phyloP scores from a whole-genome alignment of 2,113 vertebrate genomes.

The Enhydra lutris region DNA sequence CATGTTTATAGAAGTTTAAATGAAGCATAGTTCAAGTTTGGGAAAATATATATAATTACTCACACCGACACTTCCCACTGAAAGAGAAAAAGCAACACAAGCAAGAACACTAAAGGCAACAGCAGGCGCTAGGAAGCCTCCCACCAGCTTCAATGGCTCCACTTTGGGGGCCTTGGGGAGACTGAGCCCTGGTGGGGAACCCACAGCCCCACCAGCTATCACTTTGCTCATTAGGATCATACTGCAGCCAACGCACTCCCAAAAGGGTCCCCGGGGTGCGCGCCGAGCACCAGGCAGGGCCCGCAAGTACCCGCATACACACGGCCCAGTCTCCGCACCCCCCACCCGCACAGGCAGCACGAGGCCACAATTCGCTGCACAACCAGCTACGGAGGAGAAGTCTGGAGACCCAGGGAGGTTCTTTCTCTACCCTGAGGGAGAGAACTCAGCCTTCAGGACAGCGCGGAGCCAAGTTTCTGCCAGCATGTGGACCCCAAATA shows the following conservation, averaged over 20 bases:
- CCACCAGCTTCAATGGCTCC: conserved; percentile 42
- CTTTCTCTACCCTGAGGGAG: not conserved
- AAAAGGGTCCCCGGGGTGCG: not conserved
- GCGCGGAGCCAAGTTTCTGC: not conserved
- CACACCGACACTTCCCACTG: conserved; percentile 76
- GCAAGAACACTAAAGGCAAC: conserved; percentile 64
- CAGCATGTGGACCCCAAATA: not conserved
- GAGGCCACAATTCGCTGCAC: not conserved
- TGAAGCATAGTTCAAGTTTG: conserved; percentile 78
- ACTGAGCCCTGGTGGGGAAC: conserved; percentile 15
- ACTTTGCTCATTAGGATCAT: not conserved
- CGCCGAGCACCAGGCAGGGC: not conserved
- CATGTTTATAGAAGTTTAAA: conserved; percentile 82
- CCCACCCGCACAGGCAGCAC: not conserved
- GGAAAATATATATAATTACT: conserved; percentile 80
- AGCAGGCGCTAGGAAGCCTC: conserved; percentile 57
- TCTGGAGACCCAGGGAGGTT: not conserved
- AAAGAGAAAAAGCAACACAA: conserved; percentile 74
- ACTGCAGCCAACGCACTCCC: not conserved
- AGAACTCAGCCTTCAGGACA: not conserved
- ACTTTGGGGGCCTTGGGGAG: not conserved
- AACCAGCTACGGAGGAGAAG: not conserved
- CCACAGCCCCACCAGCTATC: not conserved
- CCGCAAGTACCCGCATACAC: not conserved
- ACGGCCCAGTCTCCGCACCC: not conserved